Evolutionary conservation across 2,113 vertebrate species (phyloP), one percentile per base, ranked within the genome.

Genomic region (Myodes glareolus): DNA sequence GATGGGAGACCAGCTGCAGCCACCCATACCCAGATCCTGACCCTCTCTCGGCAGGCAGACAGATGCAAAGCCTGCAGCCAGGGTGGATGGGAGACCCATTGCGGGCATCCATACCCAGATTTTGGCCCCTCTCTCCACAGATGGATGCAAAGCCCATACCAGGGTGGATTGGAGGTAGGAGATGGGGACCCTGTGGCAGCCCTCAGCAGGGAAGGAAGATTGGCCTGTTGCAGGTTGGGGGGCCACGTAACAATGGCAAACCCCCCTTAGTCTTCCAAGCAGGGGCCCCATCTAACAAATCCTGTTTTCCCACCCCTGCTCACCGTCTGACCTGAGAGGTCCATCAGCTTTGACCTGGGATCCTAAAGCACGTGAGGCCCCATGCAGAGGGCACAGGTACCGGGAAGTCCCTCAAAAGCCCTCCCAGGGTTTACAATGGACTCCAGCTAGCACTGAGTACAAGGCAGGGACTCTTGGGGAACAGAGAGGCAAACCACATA

Each of bases 341-440:
- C 67, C 11, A 11, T 42, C 14, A 65, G 42, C 42, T 33, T 27
- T 14, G 21, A n/a, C 47, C 85, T 16, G 36, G 47, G 47, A 29
- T 25, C 16, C 25, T 9, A 25, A 2, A 33, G 65, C 29, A 13
- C 0, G 21, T 4, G 12, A 33, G 85, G 45, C 12, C 7, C 67
- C 12, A 8, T 36, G n/a, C n/a, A 47, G 42, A 31, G 75, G 77
- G 47, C 47, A 80, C 1, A 0, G 55, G 36, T 17, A 86, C 23
- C 8, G 33, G 52, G 19, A 50, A 21, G 52, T 25, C 39, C 50
- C 25, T 9, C 13, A 11, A 45, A 6, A 52, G 45, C 31, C 85
- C 11, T 14, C 36, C 25, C 17, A 0, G 58, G 42, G 88, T 23
- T 17, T 33, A 42, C 42, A 70, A 36, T 14, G 25, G 33, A 50